phyloP scores from a whole-genome alignment of 1,140 invertebrate genomes.

The Phymastichus coffea region DNA sequence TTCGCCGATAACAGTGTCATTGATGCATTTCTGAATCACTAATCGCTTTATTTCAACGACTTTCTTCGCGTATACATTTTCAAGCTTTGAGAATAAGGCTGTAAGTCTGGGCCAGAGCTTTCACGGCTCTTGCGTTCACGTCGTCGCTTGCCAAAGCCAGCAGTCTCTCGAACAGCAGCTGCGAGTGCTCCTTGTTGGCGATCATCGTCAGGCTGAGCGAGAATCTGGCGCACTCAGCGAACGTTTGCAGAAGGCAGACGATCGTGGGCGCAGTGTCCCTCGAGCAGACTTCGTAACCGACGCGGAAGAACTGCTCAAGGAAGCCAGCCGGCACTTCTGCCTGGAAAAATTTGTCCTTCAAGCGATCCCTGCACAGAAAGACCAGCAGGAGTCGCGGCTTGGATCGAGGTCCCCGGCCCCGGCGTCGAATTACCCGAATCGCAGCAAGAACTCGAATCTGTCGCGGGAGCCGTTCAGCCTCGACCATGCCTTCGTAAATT shows the following conservation, averaged over 20 bases:
- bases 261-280: neutral
- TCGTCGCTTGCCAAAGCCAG: too few relatives aligned
- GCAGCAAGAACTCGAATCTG: slow-evolving; percentile 30
- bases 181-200: neutral
- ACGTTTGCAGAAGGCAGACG: slow-evolving; percentile 35
- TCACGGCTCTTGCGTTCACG: too few relatives aligned
- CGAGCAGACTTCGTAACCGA: slow-evolving; percentile 16
- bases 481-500: slow-evolving; percentile 32
- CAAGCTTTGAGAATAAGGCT: too few relatives aligned
- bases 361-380: slow-evolving; percentile 30
- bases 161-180: neutral
- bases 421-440: slow-evolving; percentile 29
- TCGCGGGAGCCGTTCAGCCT: slow-evolving; percentile 3
- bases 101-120: too few relatives aligned
- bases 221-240: slow-evolving; percentile 44
- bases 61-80: too few relatives aligned
- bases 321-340: slow-evolving; percentile 38
- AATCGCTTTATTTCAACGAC: too few relatives aligned
- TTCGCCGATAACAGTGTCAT: too few relatives aligned
- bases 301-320: slow-evolving; percentile 35
- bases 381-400: too few relatives aligned
- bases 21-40: too few relatives aligned
- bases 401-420: neutral
- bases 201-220: slow-evolving; percentile 18
- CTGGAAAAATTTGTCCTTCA: slow-evolving; percentile 34